Percentiles rank a stretch among this genome's conserved stretches.
Conservation (phyloP, 2,888 invertebrate genomes). For the Neoascia interrupta region DNA sequence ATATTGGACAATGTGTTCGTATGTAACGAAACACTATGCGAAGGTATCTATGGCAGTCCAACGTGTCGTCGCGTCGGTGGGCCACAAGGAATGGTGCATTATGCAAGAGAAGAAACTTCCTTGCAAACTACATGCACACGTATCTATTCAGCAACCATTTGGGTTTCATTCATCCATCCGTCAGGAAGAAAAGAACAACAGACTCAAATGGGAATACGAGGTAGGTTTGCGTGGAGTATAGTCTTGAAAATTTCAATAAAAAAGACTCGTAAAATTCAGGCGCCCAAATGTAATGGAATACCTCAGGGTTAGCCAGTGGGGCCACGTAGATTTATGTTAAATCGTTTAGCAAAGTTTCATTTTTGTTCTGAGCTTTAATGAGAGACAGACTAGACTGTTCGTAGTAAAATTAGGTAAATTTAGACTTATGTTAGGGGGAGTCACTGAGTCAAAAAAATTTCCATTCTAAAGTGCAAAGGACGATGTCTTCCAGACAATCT, state of each 20-base stretch:
- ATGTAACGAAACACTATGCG: constrained; percentile 41
- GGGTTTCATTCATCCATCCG: constrained; percentile 23
- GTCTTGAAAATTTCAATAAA: too few relatives aligned
- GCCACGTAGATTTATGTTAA: too few relatives aligned
- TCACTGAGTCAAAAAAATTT: too few relatives aligned
- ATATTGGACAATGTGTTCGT: constrained; percentile 38
- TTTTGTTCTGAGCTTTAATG: too few relatives aligned
- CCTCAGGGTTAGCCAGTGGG: constrained; percentile 13
- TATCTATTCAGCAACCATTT: constrained; percentile 24
- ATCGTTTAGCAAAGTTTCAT: too few relatives aligned
- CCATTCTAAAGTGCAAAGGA: too few relatives aligned
- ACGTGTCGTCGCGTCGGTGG: neutral
- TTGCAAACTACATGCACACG: constrained; percentile 1
- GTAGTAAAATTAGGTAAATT: too few relatives aligned
- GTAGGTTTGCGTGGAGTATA: constrained; percentile 34
- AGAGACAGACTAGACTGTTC: neutral
- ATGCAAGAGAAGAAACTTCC: constrained; percentile 58
- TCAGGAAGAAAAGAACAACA: constrained; percentile 44
- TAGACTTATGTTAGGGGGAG: too few relatives aligned
- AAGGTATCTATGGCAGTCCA: constrained; percentile 25
- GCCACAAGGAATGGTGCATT: constrained; percentile 13
- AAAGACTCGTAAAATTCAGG: constrained; percentile 42
- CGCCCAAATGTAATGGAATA: constrained; percentile 29
- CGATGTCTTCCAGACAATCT: too few relatives aligned
- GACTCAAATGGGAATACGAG: constrained; percentile 39